Conservation (phyloP, 2,797 vertebrate genomes). For the Enteromius paludinosus region DNA sequence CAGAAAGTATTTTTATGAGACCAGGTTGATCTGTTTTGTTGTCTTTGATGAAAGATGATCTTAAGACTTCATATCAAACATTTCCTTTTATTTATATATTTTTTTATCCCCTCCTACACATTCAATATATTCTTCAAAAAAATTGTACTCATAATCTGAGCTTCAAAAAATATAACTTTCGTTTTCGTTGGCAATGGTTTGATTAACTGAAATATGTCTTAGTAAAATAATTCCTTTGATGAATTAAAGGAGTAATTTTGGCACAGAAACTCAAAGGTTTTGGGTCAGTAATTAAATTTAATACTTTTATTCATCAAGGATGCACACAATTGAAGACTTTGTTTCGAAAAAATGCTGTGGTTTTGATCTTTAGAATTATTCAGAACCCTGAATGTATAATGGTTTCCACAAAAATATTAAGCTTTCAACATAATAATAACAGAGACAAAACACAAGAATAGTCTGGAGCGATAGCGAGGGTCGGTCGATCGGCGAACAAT, state of each 20-base stretch:
- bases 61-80: background rate
- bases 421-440: slow-evolving; percentile 2
- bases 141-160: too few relatives aligned
- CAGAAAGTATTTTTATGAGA: too few relatives aligned
- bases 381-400: background rate
- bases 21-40: background rate
- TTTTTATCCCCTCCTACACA: too few relatives aligned
- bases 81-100: too few relatives aligned
- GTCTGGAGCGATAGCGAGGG: too few relatives aligned
- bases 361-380: background rate
- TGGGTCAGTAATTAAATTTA: background rate
- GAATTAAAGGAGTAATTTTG: background rate
- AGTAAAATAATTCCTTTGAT: too few relatives aligned
- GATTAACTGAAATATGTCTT: background rate
- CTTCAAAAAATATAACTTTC: background rate
- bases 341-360: background rate
- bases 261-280: background rate
- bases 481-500: too few relatives aligned
- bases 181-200: background rate
- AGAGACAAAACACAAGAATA: too few relatives aligned
- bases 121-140: background rate
- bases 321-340: background rate
- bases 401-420: background rate
- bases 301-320: background rate
- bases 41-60: background rate